Evolutionary conservation across 2,888 invertebrate species (phyloP), one percentile per base, ranked within the genome.

Genomic region (Machimus rusticus): DNA sequence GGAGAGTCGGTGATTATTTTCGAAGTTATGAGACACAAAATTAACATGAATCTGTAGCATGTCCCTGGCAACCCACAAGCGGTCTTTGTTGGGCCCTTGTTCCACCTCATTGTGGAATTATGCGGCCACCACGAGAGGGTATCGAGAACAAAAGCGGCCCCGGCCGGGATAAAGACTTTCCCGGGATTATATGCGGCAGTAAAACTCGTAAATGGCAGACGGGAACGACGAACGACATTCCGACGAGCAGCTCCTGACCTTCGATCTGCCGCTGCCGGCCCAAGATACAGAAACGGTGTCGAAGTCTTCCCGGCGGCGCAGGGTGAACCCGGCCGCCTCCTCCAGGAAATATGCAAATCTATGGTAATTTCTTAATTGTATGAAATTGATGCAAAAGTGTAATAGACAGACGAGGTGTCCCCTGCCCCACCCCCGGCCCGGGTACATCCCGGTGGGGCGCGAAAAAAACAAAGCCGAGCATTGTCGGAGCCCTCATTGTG

Each of bases 331-430:
- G 12, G 46, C 23, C 37, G 16, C 34, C 55, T 77, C 12, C 77
- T 77, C 55, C 74, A 51, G 55, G 76, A 88, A 88, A 88, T 88
- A 88, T 87, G 88, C 87, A 88, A 88, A 88, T 87, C 87, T 88
- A 88, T 88, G 87, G 88, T 88, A 88, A 88, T 88, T 88, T 88
- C 87, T 87, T 88, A 88, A 88, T 88, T 88, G 88, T 87, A 88
- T 88, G 88, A 88, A 88, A 88, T 88, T 88, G 88, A 88, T 88
- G 88, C 88, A 88, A 87, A 88, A 87, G 88, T 87, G 87, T 88
- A 88, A 88, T 86, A 88, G 88, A 82, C 87, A 86, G 85, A 74
- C 55, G 82, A 84, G 87, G 86, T 81, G 66, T 5, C 9, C 86
- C 86, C 74, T 19, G 76, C n/a, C 34, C 37, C 37, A 4, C 37